Evolutionary conservation across 2,113 vertebrate genomes (phyloP), one percentile per base, ranked within the genome.

Genomic region (Ochotona curzoniae): DNA sequence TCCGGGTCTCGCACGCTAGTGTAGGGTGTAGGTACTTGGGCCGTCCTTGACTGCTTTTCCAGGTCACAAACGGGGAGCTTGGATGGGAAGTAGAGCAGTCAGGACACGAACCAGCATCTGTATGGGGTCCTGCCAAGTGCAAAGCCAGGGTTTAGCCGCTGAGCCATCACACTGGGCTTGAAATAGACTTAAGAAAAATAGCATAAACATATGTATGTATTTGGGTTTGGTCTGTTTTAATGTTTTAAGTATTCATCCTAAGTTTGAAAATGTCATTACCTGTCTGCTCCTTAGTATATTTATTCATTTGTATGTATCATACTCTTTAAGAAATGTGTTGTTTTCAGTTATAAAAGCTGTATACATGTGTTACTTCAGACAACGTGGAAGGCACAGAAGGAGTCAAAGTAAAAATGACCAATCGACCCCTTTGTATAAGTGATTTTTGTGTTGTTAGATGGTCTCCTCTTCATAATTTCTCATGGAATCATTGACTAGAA

Each of bases 211-310:
- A 44, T 44, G 38, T 44, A 44, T 44, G 20, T 83, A 32, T 66
- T 73, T 71, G 82, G 69, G 8, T 1, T 78, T 54, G n/a, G 49
- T 94, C 70, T 67, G 30, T 79, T 87, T 87, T 90, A 79, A 25
- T 91, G n/a, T 44, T 44, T 87, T 93, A 90, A 86, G 51, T 80
- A 69, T 64, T 84, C 73, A 35, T 51, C 73, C n/a, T 47, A 23
- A 80, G 64, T 91, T 91, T 69, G 79, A 81, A 91, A 63, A 49
- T 51, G 74, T 32, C 9, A 67, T 91, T 80, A 80, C 15, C 12
- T 60, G 70, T 94, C n/a, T 93, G 30, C 75, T 93, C 84, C 30
- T 20, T 81, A 76, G 32, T n/a, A 20, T 85, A 60, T 57, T 88
- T 85, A 60, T 57, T 88, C 20, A 78, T 32, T 60, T 84, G 14